These are phyloP conservation scores for Nomada goodeniana DNA, from an alignment of 2,888 invertebrate species.

Conservation along the genomic window DNA sequence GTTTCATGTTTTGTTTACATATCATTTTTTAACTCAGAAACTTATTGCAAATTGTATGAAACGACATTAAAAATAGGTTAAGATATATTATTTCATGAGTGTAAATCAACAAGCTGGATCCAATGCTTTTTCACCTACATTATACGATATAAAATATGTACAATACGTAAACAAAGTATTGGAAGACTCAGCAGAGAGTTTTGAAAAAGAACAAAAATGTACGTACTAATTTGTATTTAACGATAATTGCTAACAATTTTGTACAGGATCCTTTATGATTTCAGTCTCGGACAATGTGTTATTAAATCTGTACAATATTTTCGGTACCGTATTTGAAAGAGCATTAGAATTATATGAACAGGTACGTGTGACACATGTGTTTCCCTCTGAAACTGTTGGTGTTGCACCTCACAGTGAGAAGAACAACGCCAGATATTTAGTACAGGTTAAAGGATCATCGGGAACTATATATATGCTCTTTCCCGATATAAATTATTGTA, in stretches of 20 bases:
- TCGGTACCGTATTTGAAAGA: slow-evolving; percentile 86
- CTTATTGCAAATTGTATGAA: neutral
- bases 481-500: slow-evolving; percentile 88
- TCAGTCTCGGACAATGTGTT: slow-evolving; percentile 87
- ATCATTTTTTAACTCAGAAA: neutral
- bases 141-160: slow-evolving; percentile 58
- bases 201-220: slow-evolving; percentile 76
- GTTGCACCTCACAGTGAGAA: slow-evolving; percentile 51
- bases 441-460: slow-evolving; percentile 87
- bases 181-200: slow-evolving; percentile 71
- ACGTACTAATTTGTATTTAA: slow-evolving; percentile 40
- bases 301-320: slow-evolving; percentile 86
- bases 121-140: neutral
- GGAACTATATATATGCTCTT: slow-evolving; percentile 87
- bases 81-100: slow-evolving; percentile 38
- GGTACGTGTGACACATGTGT: slow-evolving; percentile 85
- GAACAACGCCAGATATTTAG: slow-evolving; percentile 83
- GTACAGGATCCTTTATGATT: slow-evolving; percentile 13
- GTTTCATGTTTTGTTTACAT: neutral
- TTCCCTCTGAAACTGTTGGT: slow-evolving; percentile 79
- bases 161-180: slow-evolving; percentile 67
- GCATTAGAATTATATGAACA: slow-evolving; percentile 88
- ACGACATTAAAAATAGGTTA: neutral
- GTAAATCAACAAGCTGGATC: slow-evolving; percentile 14
- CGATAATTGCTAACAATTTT: neutral